Evolutionary conservation across 2,113 vertebrate species (phyloP).

Genomic region (Gnathonemus longibarbis): DNA sequence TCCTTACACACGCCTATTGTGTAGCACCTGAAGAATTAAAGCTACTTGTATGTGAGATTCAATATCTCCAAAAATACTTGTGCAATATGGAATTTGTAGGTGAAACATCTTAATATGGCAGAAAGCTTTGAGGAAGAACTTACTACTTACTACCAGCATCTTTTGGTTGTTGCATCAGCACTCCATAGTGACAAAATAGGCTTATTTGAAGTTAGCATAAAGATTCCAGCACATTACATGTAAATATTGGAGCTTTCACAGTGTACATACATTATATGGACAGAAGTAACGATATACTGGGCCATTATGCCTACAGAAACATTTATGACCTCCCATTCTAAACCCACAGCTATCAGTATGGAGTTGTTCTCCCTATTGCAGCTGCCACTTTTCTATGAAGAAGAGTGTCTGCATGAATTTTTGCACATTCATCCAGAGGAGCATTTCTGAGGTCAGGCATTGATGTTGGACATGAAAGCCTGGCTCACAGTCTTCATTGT

Average conservation of each 20-base stretch:
- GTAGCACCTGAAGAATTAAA: neutral
- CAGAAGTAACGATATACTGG: neutral
- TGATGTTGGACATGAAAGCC: neutral
- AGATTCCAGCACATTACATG: neutral
- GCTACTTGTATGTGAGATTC: neutral
- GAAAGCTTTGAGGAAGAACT: neutral
- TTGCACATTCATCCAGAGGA: neutral
- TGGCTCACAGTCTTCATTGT: neutral
- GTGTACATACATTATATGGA: neutral
- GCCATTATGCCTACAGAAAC: neutral
- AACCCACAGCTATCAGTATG: neutral
- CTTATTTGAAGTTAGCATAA: neutral
- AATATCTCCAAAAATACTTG: neutral
- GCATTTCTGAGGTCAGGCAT: neutral
- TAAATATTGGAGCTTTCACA: neutral
- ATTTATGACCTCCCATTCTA: neutral
- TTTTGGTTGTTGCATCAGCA: neutral
- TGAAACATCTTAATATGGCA: neutral
- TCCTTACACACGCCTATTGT: neutral
- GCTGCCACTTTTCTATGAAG: neutral
- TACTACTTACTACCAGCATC: neutral
- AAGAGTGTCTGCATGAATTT: neutral
- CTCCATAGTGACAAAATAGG: neutral
- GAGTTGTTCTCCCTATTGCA: neutral
- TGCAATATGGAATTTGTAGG: neutral